A percentile compares a stretch with the other conserved stretches of the same genome.
Conservation (phyloP, 2,797 vertebrate genomes). For the Vipera ursinii region DNA sequence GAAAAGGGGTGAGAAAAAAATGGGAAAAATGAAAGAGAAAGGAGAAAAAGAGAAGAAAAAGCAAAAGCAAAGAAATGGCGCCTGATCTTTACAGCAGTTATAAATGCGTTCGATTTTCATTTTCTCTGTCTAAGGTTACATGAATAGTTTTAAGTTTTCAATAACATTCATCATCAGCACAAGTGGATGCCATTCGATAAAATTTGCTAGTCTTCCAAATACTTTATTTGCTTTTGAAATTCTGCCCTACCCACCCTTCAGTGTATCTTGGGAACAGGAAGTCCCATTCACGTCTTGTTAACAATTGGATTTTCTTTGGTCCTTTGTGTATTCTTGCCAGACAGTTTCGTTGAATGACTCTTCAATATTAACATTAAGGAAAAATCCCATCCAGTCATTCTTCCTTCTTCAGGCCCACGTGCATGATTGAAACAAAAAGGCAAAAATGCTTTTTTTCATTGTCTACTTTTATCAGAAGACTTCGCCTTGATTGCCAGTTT, state of each 20-base stretch:
- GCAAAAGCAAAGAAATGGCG: background rate
- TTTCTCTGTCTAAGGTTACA: background rate
- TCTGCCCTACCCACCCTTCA: background rate
- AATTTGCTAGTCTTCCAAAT: background rate
- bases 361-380: no score
- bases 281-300: background rate
- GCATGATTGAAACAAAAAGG: background rate
- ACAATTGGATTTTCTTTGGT: background rate
- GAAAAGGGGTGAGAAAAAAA: background rate
- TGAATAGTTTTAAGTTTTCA: background rate
- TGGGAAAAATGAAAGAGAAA: background rate
- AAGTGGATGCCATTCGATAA: no score
- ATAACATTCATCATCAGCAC: no score
- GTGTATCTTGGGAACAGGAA: background rate
- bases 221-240: background rate
- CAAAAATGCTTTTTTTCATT: background rate
- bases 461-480: background rate
- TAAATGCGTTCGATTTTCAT: background rate
- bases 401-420: background rate
- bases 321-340: background rate
- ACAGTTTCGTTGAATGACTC: background rate
- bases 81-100: background rate
- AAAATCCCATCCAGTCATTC: background rate
- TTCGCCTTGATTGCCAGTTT: background rate
- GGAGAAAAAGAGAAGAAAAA: background rate